Evolutionary conservation across 1,140 invertebrate genomes (phyloP).

Genomic region (Trichomalopsis sarcophagae): DNA sequence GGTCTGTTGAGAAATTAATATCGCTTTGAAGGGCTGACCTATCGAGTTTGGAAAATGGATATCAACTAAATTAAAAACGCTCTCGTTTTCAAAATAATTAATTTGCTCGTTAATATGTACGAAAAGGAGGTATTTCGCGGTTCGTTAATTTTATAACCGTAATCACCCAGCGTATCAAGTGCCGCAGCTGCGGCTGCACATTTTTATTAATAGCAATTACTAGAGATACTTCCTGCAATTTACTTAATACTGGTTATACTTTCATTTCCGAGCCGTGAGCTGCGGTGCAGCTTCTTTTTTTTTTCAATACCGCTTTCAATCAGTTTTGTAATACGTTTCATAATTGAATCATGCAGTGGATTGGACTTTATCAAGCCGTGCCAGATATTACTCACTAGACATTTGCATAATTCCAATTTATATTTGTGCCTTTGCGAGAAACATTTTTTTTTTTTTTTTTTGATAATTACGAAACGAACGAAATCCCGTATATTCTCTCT

Average conservation of each 20-base stretch:
- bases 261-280: background rate
- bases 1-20: constrained; percentile 63
- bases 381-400: background rate
- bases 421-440: too few species aligned
- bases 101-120: background rate
- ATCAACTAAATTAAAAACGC: too few species aligned
- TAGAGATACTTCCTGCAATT: background rate
- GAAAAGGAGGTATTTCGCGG: background rate
- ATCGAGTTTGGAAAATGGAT: too few species aligned
- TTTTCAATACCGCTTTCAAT: background rate
- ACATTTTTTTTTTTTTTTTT: too few species aligned
- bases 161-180: background rate
- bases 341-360: background rate
- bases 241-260: background rate
- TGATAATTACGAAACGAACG: background rate
- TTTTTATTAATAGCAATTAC: constrained; percentile 6
- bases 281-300: background rate
- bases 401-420: too few species aligned
- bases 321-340: background rate
- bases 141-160: background rate
- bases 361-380: too few species aligned
- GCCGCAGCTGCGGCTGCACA: too few species aligned
- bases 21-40: too few species aligned
- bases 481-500: background rate
- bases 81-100: background rate